phyloP scores from a whole-genome alignment of 2,888 invertebrate genomes.

The Limnephilus rhombicus region DNA sequence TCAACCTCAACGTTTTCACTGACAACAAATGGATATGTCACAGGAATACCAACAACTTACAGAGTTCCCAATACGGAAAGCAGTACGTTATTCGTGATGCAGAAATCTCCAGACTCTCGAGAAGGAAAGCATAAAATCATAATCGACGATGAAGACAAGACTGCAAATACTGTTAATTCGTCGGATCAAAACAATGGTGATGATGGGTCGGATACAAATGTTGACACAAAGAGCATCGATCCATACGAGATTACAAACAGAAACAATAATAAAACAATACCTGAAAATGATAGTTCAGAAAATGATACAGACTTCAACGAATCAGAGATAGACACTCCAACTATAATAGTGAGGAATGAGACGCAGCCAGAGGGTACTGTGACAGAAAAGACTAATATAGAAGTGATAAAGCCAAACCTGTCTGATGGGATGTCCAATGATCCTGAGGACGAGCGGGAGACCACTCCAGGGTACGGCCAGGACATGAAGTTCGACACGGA shows the following conservation, averaged over 20 bases:
- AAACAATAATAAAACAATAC: slow-evolving; percentile 36
- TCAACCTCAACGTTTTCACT: slow-evolving; percentile 52
- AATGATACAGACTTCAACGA: slow-evolving; percentile 51
- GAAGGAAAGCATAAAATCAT: slow-evolving; percentile 62
- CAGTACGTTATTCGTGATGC: slow-evolving; percentile 30
- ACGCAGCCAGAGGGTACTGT: slow-evolving; percentile 3
- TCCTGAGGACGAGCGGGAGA: slow-evolving; percentile 70
- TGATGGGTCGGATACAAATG: slow-evolving; percentile 57
- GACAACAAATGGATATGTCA: slow-evolving; percentile 19
- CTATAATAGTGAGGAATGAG: slow-evolving; percentile 22
- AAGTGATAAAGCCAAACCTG: slow-evolving; percentile 59
- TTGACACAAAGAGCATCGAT: slow-evolving; percentile 60
- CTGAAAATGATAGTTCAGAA: slow-evolving; percentile 55
- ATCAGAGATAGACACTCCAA: slow-evolving; percentile 34
- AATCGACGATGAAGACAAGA: slow-evolving; percentile 54
- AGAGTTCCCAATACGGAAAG: not conserved
- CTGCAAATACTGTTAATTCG: slow-evolving; percentile 18
- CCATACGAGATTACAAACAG: slow-evolving; percentile 58
- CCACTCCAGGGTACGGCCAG: slow-evolving; percentile 71
- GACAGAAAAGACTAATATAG: slow-evolving; percentile 56
- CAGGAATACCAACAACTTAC: slow-evolving; percentile 1
- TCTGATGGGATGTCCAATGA: slow-evolving; percentile 60
- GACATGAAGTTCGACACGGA: slow-evolving; percentile 70
- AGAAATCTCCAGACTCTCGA: slow-evolving; percentile 55
- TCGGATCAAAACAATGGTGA: slow-evolving; percentile 48